Conservation (phyloP, 2,797 vertebrate species). For the Echeneis naucrates region DNA sequence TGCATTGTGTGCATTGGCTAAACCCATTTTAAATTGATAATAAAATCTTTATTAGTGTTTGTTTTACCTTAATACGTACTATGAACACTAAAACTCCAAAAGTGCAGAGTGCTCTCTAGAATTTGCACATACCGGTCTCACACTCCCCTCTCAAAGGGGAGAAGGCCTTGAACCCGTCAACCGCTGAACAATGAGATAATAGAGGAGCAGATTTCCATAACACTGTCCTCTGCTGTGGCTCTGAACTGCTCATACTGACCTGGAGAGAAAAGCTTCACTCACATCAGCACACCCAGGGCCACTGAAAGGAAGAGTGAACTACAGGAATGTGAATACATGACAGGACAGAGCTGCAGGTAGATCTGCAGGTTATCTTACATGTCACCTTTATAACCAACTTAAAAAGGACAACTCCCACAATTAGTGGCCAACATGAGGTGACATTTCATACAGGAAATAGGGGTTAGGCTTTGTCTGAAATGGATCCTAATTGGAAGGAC, state of each 20-base stretch:
- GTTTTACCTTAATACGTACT: constrained; percentile 30
- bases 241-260: constrained; percentile 58
- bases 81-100: constrained; percentile 34
- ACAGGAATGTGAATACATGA: constrained; percentile 24
- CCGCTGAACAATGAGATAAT: constrained; percentile 76
- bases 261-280: constrained; percentile 57
- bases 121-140: constrained; percentile 60
- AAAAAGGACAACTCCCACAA: constrained; percentile 40
- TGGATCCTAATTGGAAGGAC: constrained; percentile 54
- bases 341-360: constrained; percentile 1
- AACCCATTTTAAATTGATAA: not conserved
- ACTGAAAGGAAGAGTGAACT: constrained; percentile 33
- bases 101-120: constrained; percentile 49
- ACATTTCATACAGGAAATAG: constrained; percentile 49
- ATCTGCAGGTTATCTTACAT: constrained; percentile 16
- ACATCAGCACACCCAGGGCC: constrained; percentile 17
- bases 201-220: constrained; percentile 78
- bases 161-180: constrained; percentile 52
- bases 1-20: not conserved
- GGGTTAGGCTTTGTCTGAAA: constrained; percentile 48
- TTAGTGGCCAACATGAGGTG: constrained; percentile 43
- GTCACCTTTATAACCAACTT: constrained; percentile 18
- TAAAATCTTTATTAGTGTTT: constrained; percentile 25
- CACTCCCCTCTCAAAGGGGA: constrained; percentile 44
- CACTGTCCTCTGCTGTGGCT: constrained; percentile 65